Conservation (phyloP, 2,797 vertebrate species). For the Muscicapa striata region DNA sequence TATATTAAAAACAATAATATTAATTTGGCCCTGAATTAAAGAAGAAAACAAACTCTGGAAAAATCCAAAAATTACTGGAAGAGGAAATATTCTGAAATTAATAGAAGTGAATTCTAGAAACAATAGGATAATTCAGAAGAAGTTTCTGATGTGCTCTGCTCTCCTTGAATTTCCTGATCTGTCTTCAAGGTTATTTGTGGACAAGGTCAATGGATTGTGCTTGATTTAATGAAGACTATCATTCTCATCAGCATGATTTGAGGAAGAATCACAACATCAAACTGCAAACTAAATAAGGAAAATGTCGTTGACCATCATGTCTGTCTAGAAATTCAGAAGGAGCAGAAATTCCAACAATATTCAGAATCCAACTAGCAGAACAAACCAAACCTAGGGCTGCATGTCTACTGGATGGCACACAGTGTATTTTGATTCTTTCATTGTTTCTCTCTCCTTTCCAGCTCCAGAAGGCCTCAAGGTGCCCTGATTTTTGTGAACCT, state of each 20-base stretch:
- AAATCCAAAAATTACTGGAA: neutral
- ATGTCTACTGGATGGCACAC: neutral
- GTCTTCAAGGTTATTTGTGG: neutral
- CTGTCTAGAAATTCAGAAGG: neutral
- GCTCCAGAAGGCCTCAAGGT: neutral
- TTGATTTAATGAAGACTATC: neutral
- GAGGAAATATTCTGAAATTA: neutral
- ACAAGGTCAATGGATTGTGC: neutral
- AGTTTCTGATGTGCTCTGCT: neutral
- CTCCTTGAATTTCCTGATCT: neutral
- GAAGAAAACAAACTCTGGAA: neutral
- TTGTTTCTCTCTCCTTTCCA: neutral
- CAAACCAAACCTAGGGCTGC: neutral
- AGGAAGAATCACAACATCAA: neutral
- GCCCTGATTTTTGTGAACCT: neutral
- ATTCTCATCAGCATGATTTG: neutral
- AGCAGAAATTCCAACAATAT: neutral
- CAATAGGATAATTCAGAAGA: neutral
- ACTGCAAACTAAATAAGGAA: neutral
- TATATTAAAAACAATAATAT: neutral
- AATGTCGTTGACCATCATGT: rapidly evolving
- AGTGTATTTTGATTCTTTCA: neutral
- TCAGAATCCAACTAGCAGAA: neutral
- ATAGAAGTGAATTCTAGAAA: neutral
- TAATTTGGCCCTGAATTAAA: neutral